A percentile compares a stretch with the other conserved stretches of the same genome.
These are phyloP conservation scores for Amiota communis DNA, from an alignment of 2,888 invertebrate species.

Conservation along the genomic window DNA sequence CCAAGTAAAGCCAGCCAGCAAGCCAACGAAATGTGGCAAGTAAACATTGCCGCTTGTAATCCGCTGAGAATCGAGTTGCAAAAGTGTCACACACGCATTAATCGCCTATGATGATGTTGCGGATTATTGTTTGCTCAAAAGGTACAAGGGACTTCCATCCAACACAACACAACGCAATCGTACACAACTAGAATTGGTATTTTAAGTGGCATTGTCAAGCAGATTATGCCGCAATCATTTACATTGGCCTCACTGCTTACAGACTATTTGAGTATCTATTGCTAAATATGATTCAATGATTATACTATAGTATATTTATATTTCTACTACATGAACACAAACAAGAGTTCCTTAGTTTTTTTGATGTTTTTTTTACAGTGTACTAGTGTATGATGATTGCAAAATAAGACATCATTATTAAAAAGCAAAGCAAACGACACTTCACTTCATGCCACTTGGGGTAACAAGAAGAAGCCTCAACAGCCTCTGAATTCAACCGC, in stretches of 20 bases:
- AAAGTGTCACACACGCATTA: constrained; percentile 30
- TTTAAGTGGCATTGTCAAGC: constrained; percentile 10
- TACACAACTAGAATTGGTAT: background rate
- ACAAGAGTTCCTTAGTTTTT: background rate
- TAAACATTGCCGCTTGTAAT: constrained; percentile 28
- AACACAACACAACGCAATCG: constrained; percentile 1
- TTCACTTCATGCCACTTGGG: too few relatives aligned
- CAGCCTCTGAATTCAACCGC: background rate
- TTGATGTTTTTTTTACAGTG: background rate
- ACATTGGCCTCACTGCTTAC: too few relatives aligned
- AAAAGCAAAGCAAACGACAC: background rate
- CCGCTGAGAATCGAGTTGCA: constrained; percentile 29
- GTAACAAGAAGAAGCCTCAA: background rate
- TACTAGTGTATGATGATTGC: background rate
- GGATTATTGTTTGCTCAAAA: constrained; percentile 20
- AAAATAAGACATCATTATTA: background rate
- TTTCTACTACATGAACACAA: background rate
- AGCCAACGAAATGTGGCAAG: constrained; percentile 5
- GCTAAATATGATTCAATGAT: too few relatives aligned
- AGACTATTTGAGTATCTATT: too few relatives aligned
- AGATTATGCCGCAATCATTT: constrained; percentile 1
- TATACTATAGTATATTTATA: background rate
- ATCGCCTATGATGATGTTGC: constrained; percentile 25
- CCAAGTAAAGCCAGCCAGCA: too few relatives aligned
- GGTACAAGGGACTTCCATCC: constrained; percentile 1